Evolutionary conservation across 2,888 invertebrate genomes (phyloP).

Genomic region (Minunthozetes semirufus): DNA sequence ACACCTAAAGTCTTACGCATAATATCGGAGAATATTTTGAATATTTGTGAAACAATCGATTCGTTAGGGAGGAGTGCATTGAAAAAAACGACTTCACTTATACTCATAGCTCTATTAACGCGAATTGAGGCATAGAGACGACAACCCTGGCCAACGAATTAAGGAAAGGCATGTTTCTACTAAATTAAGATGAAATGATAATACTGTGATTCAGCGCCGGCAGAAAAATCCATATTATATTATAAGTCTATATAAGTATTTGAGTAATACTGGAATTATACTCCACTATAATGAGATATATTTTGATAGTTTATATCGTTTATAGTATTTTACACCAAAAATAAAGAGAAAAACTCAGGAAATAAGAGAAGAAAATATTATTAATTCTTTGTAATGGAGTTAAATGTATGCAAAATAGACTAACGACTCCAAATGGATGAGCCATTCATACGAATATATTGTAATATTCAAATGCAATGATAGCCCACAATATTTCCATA

Average conservation of each 20-base stretch:
- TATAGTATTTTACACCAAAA: no score
- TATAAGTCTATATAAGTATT: no score
- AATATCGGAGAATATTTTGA: not conserved
- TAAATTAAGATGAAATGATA: slow-evolving; percentile 6
- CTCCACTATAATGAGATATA: not conserved
- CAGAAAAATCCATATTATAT: no score
- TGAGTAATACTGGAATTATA: no score
- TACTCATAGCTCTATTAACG: no score
- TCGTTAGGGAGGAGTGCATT: not conserved
- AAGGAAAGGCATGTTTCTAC: not conserved
- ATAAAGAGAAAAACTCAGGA: no score
- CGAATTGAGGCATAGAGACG: no score
- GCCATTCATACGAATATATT: not conserved
- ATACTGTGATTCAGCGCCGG: not conserved
- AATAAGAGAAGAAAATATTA: not conserved
- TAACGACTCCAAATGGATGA: not conserved
- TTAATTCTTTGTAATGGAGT: not conserved
- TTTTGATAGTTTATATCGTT: not conserved
- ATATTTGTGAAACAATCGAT: slow-evolving; percentile 17
- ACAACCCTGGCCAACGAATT: not conserved
- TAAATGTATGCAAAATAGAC: slow-evolving; percentile 8
- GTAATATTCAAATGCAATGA: not conserved
- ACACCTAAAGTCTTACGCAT: not conserved
- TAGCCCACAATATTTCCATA: not conserved
- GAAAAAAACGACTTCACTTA: not conserved